Base-by-base conservation (phyloP, 1,140 invertebrate genomes). In the Lordiphosa stackelbergi region DNA sequence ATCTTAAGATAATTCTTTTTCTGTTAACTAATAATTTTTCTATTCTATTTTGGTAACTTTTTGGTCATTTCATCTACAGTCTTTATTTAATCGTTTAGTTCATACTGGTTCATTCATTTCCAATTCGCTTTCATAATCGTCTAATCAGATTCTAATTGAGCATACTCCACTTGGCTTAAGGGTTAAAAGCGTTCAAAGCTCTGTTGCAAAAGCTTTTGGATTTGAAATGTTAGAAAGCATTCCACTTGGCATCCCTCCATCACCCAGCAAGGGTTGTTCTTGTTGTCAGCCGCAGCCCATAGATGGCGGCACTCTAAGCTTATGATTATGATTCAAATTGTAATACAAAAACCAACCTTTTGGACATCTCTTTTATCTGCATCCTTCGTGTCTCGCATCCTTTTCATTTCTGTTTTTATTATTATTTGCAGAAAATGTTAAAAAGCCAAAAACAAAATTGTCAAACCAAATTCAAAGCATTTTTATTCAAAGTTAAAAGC, bases 181-280 rank as follows among this genome's bases (percentile, higher is more conserved):
- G 19, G 41, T 35, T 42, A 9, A 38, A 48, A 54, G 45, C 45
- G 46, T 11, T 47, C 38, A 75, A 70, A 75, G 72, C 71, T 74
- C 53, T 19, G 7, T 11, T 11, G 11, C 38, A 62, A 24, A 55
- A 78, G 74, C 78, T 69, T 79, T 79, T 37, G 55, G 47, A 73
- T 81, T 81, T 73, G 77, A 83, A 73, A 75, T 69, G 53, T 81
- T 83, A 83, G 77, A 81, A 81, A 73, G 68, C 71, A 42, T 79
- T 71, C 45, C 55, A 37, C 41, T 31, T 12, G 42, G 43, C 53
- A 57, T 13, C 55, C 37, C 42, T 38, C 51, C 41, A 19, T 36
- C 16, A 24, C 5, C 9, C 38, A 28, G 28, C 19, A 28, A 22
- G 49, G 64, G 69, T 57, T 65, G 37, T 46, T 51, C 24, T 36